These are phyloP conservation scores for Eupithecia pulchellata DNA, from an alignment of 2,888 invertebrate genomes.

Conservation along the genomic window DNA sequence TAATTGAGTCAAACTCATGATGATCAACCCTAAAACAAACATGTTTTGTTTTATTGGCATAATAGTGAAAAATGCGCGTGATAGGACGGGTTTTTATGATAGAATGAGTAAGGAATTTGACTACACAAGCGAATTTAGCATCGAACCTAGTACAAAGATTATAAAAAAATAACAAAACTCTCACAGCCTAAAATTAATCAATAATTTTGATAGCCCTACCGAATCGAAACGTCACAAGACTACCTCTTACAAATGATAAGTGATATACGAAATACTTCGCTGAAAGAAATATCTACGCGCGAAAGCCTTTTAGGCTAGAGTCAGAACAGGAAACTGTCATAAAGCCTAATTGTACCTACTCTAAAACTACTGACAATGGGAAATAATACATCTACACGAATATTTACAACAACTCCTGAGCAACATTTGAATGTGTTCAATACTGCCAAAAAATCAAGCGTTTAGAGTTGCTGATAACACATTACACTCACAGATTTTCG, in stretches of 20 bases:
- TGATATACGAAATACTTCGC: conserved; percentile 45
- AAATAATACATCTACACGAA: conserved; percentile 12
- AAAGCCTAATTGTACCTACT: conserved; percentile 14
- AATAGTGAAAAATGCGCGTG: conserved; percentile 50
- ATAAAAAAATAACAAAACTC: conserved; percentile 65
- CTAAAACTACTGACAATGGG: conserved; percentile 30
- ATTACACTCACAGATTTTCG: conserved; percentile 13
- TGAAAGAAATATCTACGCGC: conserved; percentile 37
- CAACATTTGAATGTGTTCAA: conserved; percentile 6
- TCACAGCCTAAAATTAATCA: conserved; percentile 79
- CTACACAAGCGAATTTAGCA: conserved; percentile 36
- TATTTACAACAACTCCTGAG: conserved; percentile 18
- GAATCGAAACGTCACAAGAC: conserved; percentile 27
- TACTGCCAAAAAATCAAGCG: background rate
- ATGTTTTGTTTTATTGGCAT: background rate
- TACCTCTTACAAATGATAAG: conserved; percentile 17
- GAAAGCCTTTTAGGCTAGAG: conserved; percentile 38
- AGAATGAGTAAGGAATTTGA: conserved; percentile 9
- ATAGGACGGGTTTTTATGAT: conserved; percentile 69
- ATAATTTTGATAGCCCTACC: conserved; percentile 64
- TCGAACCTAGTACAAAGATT: conserved; percentile 30
- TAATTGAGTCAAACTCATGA: too few species aligned
- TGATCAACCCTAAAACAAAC: too few species aligned
- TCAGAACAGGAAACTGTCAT: conserved; percentile 29
- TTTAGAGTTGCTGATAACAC: conserved; percentile 12